A percentile compares a stretch with the other conserved stretches of the same genome.
These are phyloP conservation scores for Hirtodrosophila trivittata DNA, from an alignment of 2,888 invertebrate genomes.

Conservation along the genomic window DNA sequence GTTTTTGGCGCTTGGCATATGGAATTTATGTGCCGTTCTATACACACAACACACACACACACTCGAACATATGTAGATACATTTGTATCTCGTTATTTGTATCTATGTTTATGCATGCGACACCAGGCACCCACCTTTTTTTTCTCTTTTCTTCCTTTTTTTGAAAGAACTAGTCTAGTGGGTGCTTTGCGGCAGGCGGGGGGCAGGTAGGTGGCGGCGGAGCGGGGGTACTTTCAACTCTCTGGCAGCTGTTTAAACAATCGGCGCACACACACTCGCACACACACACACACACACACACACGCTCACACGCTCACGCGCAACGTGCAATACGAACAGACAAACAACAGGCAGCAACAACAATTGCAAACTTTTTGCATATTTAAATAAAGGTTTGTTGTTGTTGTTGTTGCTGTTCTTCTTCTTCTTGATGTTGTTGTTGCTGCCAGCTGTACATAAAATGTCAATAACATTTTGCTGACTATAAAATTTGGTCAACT, in stretches of 20 bases:
- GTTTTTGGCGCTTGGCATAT: conserved; percentile 66
- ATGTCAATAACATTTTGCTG: conserved; percentile 71
- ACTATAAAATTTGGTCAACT: conserved; percentile 27
- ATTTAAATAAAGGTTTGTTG: conserved; percentile 8
- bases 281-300: background rate
- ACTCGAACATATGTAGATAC: conserved; percentile 12
- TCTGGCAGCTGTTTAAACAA: conserved; percentile 73
- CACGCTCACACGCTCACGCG: background rate
- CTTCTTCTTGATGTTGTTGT: background rate
- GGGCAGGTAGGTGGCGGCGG: conserved; percentile 7
- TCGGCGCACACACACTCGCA: conserved; percentile 21
- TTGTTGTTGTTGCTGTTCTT: conserved; percentile 4
- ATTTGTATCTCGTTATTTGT: conserved; percentile 56
- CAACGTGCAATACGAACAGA: conserved; percentile 26
- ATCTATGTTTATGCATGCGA: conserved; percentile 62
- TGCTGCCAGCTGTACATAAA: conserved; percentile 47
- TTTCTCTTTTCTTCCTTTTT: background rate
- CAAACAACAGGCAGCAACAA: conserved; percentile 14
- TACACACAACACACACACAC: conserved; percentile 4
- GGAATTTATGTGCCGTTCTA: conserved; percentile 56
- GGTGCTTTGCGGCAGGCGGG: conserved; percentile 16
- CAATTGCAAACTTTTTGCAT: conserved; percentile 32
- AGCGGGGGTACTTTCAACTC: conserved; percentile 30
- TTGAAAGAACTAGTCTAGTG: background rate
- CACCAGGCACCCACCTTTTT: conserved; percentile 18